Evolutionary conservation across 2,113 vertebrate species (phyloP), one percentile per base, ranked within the genome.

Genomic region (Hippolais icterina): DNA sequence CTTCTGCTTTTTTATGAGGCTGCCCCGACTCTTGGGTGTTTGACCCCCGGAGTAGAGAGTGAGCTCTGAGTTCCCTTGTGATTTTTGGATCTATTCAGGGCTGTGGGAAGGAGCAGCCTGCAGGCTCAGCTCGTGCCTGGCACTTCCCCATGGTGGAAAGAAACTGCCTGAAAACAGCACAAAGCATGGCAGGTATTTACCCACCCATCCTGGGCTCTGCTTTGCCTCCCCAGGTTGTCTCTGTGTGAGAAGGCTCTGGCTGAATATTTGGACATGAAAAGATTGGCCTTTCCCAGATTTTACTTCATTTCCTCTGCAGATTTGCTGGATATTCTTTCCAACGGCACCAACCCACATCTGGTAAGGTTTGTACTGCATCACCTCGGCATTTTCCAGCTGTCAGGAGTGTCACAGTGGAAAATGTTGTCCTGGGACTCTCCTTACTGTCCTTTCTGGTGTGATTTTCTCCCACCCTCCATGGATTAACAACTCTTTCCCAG

Each of bases 251-350:
- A 99, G 93, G 99, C 99, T 83, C 97, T 99, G 97, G 97, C 98
- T 35, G 99, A 99, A 79, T 99, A 99, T 94, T 97, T 99, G 91
- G 99, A 99, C 94, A 99, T 98, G 91, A 99, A 99, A 94, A 98
- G 99, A 27, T 96, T 99, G 76, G 98, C 98, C 42, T 99, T 99
- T 90, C 99, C 99, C 49, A 98, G 99, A 24, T 99, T 99, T 97
- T 99, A 99, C 96, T 99, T 99, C 95, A 98, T 99, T 94, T 99
- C 99, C 24, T 99, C 99, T n/a, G 98, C 99, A 19, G 99, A 99
- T 96, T 97, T 99, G 64, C 93, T 99, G 94, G 99, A 99, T 96
- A 99, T 99, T 94, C 98, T 99, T 81, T 99, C 99, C 89, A 99
- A 99, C 1, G 98, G 99, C 90, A 99, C 99, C 83, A 98, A 98